phyloP scores from a whole-genome alignment of 1,140 invertebrate species.

The Schlechtendalia chinensis region DNA sequence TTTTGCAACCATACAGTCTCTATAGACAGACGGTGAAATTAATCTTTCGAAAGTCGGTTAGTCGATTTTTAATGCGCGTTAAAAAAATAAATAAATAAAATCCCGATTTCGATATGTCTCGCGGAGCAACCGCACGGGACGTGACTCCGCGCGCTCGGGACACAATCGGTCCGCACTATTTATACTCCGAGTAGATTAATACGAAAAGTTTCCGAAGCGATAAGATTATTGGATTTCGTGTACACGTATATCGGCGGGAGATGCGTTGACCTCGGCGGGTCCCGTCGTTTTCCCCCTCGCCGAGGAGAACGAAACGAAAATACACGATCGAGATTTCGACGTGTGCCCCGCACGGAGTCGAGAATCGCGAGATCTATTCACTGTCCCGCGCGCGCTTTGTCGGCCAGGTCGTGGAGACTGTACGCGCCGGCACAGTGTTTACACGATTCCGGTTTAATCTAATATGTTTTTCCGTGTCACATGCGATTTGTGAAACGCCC shows the following conservation, averaged over 20 bases:
- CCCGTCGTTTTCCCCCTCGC: neutral
- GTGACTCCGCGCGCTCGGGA: neutral
- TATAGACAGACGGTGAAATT: too few relatives aligned
- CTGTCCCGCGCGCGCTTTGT: neutral
- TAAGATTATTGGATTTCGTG: conserved; percentile 4
- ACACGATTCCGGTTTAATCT: conserved; percentile 1
- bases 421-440: neutral
- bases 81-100: too few relatives aligned
- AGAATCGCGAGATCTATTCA: neutral
- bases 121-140: too few relatives aligned
- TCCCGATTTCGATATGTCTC: too few relatives aligned
- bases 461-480: conserved; percentile 2
- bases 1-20: too few relatives aligned
- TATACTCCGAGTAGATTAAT: conserved; percentile 3
- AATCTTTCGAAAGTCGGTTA: too few relatives aligned
- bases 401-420: too few relatives aligned
- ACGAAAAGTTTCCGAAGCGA: conserved; percentile 8
- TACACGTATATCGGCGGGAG: neutral
- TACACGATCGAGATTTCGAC: neutral
- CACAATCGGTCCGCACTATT: neutral
- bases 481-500: neutral
- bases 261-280: neutral
- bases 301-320: neutral
- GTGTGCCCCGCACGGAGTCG: too few relatives aligned
- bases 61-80: too few relatives aligned